Evolutionary conservation across 2,888 invertebrate genomes (phyloP), one percentile per base, ranked within the genome.

Genomic region (Acronicta leporina): DNA sequence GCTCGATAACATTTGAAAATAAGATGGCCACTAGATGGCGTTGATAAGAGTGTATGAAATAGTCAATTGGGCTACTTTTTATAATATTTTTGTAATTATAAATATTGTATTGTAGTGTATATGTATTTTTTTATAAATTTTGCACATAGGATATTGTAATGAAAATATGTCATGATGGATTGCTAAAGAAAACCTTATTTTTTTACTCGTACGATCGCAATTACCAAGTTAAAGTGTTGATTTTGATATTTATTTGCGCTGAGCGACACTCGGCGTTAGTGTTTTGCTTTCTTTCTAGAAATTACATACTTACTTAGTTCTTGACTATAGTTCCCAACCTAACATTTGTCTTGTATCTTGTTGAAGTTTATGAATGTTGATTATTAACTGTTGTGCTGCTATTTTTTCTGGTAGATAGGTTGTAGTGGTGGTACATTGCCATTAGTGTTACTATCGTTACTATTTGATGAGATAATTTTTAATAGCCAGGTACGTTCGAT

Each of bases 1-100:
- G 35, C 13, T 4, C 7, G 14, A 14, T 6, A 8, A 30, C 5
- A 49, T 27, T 38, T n/a, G 13, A 9, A 9, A 16, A 14, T 7
- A 5, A 43, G 13, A 4, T n/a, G n/a, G 8, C n/a, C 44, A 50
- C 54, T 48, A 82, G 83, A 75, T 83, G 80, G 75, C 63, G 63
- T 27, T 69, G 30, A 60, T 16, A 14, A 2, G 0, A 15, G 5
- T 16, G 1, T 50, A 7, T 0, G n/a, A 9, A 15, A 25, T 2
- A 43, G 60, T 76, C 76, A 75, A 27, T 0, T 41, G 4, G 20
- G 9, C 16, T 47, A 49, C 68, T 68, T 65, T 57, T 63, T 30
- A 13, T 16, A 9, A 1, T 0, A 10, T 56, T 33, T 48, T 50
- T n/a, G 3, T 5, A 41, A 1, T 8, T 43, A 33, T 27, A 14